Conservation (phyloP, 2,888 invertebrate genomes). For the Dicyrtomina minuta region DNA sequence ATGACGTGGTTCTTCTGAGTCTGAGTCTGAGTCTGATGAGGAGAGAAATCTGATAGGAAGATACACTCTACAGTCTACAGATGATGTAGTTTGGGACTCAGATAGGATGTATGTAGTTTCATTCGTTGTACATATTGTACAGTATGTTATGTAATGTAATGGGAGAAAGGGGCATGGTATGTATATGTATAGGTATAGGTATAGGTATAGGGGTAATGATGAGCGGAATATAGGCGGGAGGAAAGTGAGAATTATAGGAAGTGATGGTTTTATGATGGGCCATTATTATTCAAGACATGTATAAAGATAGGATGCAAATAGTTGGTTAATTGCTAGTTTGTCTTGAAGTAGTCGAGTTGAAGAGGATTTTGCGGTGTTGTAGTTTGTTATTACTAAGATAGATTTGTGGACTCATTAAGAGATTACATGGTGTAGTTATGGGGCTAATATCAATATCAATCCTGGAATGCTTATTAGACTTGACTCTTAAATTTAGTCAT, state of each 20-base stretch:
- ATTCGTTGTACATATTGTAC: too few relatives aligned
- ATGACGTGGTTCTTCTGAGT: too few relatives aligned
- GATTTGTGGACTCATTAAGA: slow-evolving; percentile 3
- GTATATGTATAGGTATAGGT: background rate
- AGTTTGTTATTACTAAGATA: slow-evolving; percentile 1
- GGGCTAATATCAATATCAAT: too few relatives aligned
- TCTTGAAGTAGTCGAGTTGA: slow-evolving; percentile 24
- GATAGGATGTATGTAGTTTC: background rate
- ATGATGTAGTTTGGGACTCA: background rate
- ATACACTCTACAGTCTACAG: background rate
- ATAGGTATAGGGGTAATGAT: background rate
- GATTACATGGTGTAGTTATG: background rate
- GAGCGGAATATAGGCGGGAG: background rate
- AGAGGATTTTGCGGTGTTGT: background rate
- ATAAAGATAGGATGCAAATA: slow-evolving; percentile 37
- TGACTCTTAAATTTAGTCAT: too few relatives aligned
- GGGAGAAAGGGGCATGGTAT: background rate
- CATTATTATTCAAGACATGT: slow-evolving; percentile 35
- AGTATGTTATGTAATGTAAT: too few relatives aligned
- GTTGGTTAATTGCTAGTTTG: slow-evolving; percentile 35
- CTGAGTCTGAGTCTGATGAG: background rate
- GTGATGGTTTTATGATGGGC: slow-evolving; percentile 31
- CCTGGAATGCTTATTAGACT: too few relatives aligned
- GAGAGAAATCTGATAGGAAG: slow-evolving; percentile 3
- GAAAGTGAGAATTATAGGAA: background rate